Percentiles rank a stretch among this genome's conserved stretches.
Conservation (phyloP, 2,888 invertebrate species). For the Agrilus biguttatus region DNA sequence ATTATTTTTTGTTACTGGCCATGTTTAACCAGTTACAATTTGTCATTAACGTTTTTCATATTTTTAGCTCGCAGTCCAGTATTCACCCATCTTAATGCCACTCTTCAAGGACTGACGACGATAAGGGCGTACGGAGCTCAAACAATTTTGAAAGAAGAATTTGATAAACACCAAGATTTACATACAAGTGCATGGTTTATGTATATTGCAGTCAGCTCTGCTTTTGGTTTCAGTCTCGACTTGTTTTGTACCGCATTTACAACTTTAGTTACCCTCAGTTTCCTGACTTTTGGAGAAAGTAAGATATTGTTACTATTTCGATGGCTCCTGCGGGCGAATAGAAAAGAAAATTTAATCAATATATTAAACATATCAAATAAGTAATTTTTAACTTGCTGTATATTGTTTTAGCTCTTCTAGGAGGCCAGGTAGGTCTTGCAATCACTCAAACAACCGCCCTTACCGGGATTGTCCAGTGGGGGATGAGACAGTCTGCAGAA, state of each 20-base stretch:
- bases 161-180: constrained; percentile 42
- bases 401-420: constrained; percentile 18
- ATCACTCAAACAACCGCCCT: constrained; percentile 48
- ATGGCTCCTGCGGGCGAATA: too few relatives aligned
- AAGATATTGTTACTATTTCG: constrained; percentile 10
- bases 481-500: constrained; percentile 73
- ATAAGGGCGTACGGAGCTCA: constrained; percentile 65
- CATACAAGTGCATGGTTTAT: constrained; percentile 55
- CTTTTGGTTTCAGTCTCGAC: constrained; percentile 52
- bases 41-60: background rate
- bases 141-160: constrained; percentile 40
- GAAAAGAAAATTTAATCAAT: too few relatives aligned
- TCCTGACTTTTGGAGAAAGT: constrained; percentile 34
- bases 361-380: background rate
- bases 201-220: constrained; percentile 46
- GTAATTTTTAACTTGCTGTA: background rate
- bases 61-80: constrained; percentile 67
- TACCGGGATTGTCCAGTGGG: constrained; percentile 56
- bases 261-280: constrained; percentile 49
- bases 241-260: constrained; percentile 48
- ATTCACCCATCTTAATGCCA: constrained; percentile 67
- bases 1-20: background rate
- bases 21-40: background rate
- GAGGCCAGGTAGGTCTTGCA: constrained; percentile 49
- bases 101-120: constrained; percentile 64